Conservation (phyloP, 1,140 invertebrate genomes). For the Aphaenogaster ashmeadi region DNA sequence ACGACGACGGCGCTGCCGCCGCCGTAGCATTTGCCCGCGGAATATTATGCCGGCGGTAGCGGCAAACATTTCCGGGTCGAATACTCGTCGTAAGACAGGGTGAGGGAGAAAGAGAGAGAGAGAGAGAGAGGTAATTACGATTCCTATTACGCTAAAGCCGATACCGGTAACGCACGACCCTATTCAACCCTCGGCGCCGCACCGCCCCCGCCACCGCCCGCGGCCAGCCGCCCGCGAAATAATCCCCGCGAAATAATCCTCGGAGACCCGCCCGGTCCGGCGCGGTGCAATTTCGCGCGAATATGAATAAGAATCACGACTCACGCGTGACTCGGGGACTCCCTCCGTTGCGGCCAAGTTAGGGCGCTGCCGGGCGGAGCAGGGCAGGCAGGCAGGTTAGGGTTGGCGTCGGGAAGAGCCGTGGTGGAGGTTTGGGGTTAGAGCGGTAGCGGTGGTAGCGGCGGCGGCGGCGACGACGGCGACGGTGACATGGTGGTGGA, state of each 20-base stretch:
- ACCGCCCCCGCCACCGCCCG: background rate
- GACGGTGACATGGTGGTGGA: conserved; percentile 65
- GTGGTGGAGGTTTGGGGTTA: conserved; percentile 79
- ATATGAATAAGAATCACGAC: conserved; percentile 73
- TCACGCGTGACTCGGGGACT: conserved; percentile 71
- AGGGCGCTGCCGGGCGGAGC: conserved; percentile 77
- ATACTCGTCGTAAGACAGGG: conserved; percentile 26
- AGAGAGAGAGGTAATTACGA: conserved; percentile 44
- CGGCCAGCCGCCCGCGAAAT: background rate
- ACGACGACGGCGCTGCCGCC: background rate
- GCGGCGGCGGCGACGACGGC: conserved; percentile 45
- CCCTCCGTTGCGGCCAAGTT: conserved; percentile 55
- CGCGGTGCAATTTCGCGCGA: conserved; percentile 64
- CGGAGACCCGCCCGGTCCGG: conserved; percentile 36
- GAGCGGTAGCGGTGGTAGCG: conserved; percentile 70
- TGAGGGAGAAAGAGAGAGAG: background rate
- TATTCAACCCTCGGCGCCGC: background rate
- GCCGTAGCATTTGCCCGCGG: background rate
- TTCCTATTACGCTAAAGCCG: conserved; percentile 54
- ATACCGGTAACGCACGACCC: conserved; percentile 34
- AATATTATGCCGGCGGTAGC: conserved; percentile 30
- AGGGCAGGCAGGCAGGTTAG: conserved; percentile 64
- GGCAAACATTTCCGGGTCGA: conserved; percentile 21
- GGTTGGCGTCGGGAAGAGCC: conserved; percentile 76
- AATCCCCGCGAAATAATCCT: conserved; percentile 48